Base-by-base conservation (phyloP, 2,797 vertebrate genomes). In the Gadopsis bispinosus region DNA sequence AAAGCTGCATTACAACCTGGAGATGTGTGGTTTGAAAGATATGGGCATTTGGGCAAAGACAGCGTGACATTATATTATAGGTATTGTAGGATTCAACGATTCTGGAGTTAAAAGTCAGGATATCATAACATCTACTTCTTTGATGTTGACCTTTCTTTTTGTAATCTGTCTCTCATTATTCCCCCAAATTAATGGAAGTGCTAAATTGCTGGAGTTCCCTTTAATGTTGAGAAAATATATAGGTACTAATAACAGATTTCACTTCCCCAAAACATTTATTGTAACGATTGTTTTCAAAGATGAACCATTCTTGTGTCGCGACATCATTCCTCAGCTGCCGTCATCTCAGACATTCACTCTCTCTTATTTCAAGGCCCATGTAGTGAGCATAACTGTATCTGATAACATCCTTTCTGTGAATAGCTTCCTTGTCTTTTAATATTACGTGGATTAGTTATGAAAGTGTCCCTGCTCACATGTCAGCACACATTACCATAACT, bases 391-490 rank as follows among this genome's bases (percentile, higher is more conserved):
- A 61, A 80, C 47, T 58, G 41, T 50, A 55, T 80, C 56, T 79
- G 73, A 80, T 88, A 68, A 78, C 54, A 61, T 62, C 66, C 54
- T 65, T 45, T 59, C 59, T 80, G 31, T 47, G 35, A 88, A 75
- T 74, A 77, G 60, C 33, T 56, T 77, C 31, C 51, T 66, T 7
- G 39, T 39, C 48, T 73, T 73, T 88, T 66, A 81, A 87, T 82
- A 73, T 87, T 82, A 83, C 60, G 89, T 82, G 60, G 73, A 80
- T 73, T 79, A 59, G 79, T 88, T 86, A 73, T 68, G 31, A 72
- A 84, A 81, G 47, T 47, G 56, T 79, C 61, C 41, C 55, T 65
- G 48, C 69, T 82, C 73, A 29, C 56, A 76, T 77, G 79, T 75
- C 77, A n/a, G 58, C 37, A 45, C 51, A 37, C 33, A 58, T 89